Evolutionary conservation across 2,888 invertebrate genomes (phyloP).

Genomic region (Pomacea canaliculata): DNA sequence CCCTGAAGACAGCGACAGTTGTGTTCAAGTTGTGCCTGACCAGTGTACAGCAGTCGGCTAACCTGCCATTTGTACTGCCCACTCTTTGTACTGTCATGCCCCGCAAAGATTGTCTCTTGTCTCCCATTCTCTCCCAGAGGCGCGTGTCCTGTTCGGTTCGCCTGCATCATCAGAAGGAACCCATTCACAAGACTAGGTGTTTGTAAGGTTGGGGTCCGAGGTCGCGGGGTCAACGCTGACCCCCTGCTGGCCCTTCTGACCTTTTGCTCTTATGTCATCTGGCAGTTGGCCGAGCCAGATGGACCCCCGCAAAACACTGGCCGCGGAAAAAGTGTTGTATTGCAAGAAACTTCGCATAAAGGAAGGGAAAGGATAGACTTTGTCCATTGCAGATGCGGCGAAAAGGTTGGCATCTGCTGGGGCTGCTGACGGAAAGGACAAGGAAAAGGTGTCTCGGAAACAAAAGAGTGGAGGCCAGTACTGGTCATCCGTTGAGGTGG

Average conservation of each 20-base stretch:
- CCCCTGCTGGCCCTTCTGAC: constrained; percentile 24
- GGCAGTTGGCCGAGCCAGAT: constrained; percentile 8
- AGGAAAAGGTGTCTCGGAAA: no score
- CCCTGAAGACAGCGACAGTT: no score
- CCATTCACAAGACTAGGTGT: constrained; percentile 12
- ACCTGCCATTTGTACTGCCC: no score
- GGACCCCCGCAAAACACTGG: constrained; percentile 19
- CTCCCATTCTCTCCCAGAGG: neutral
- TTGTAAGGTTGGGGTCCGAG: constrained; percentile 11
- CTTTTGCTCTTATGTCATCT: constrained; percentile 26
- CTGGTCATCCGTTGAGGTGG: no score
- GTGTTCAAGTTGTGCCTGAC: no score
- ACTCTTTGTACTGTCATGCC: no score
- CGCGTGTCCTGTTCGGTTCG: neutral
- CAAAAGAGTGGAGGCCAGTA: no score
- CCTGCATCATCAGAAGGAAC: constrained; percentile 22
- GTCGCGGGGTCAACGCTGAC: constrained; percentile 18
- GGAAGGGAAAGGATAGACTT: neutral
- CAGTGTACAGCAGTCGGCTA: no score
- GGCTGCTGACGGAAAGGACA: no score
- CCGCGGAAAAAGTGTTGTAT: constrained; percentile 4
- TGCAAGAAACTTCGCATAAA: neutral
- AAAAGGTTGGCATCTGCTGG: neutral
- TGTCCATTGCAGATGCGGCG: neutral
- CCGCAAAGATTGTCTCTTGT: constrained; percentile 10